These are phyloP conservation scores for Valencia hispanica DNA, from an alignment of 2,797 vertebrate genomes.

Conservation along the genomic window DNA sequence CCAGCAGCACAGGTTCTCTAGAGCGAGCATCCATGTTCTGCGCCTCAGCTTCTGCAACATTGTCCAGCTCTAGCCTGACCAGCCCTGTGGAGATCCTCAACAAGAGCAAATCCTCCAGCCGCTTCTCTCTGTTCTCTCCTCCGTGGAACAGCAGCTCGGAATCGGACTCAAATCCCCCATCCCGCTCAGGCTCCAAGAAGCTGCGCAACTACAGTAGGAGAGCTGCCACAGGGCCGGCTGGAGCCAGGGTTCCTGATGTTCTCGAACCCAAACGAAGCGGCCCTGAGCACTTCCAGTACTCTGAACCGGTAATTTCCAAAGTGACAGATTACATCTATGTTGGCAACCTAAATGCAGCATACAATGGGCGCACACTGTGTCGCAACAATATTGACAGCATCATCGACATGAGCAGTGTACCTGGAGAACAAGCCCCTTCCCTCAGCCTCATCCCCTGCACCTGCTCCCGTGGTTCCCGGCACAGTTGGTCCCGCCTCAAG, in stretches of 20 bases:
- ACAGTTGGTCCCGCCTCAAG: conserved; percentile 87
- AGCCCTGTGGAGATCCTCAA: conserved; percentile 73
- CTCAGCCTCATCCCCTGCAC: conserved; percentile 84
- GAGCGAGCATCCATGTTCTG: conserved; percentile 81
- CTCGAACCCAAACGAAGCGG: conserved; percentile 60
- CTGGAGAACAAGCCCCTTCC: conserved; percentile 74
- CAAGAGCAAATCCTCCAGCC: conserved; percentile 80
- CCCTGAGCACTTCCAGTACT: conserved; percentile 77
- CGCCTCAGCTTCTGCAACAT: conserved; percentile 66
- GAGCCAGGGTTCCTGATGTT: conserved; percentile 55
- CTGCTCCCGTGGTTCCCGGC: conserved; percentile 78
- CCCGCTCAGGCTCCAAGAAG: conserved; percentile 80
- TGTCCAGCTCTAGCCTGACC: conserved; percentile 68
- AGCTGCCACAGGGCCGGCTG: conserved; percentile 60
- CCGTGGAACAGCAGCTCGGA: conserved; percentile 80
- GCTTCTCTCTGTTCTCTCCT: conserved; percentile 81
- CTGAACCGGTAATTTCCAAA: conserved; percentile 79
- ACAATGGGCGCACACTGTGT: conserved; percentile 79
- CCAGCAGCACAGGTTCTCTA: conserved; percentile 78
- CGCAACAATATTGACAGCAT: conserved; percentile 84
- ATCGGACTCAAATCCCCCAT: conserved; percentile 80
- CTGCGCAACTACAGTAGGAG: conserved; percentile 74
- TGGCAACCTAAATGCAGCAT: conserved; percentile 82
- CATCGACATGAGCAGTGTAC: conserved; percentile 83
- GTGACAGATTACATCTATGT: conserved; percentile 84